Evolutionary conservation across 2,888 invertebrate species (phyloP), one percentile per base, ranked within the genome.

Genomic region (Drosophila antonietae): DNA sequence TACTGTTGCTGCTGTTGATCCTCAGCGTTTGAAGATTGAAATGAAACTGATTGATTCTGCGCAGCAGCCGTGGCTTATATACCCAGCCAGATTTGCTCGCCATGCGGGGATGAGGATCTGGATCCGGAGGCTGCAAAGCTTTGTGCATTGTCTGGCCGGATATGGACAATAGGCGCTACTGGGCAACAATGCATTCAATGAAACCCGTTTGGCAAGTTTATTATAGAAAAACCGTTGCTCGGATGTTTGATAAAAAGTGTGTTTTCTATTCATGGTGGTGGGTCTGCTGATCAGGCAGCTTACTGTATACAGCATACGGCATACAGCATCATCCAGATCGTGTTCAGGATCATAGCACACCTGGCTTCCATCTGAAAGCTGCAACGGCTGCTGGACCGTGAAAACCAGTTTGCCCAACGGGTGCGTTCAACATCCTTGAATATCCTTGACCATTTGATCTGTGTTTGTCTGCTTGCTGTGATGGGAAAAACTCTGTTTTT

Each of bases 371-470:
- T 28, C 39, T 49, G 47, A 78, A 88, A 87, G 89, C 83, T 87
- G 78, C 80, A 74, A 51, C 65, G 75, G 78, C 70, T 80, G 71
- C 85, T 79, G 89, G 80, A 88, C 87, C 88, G 66, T 9, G 23
- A 77, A 83, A 75, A 80, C 78, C 51, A 60, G 80, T 74, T 73
- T 67, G 47, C 31, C 43, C 58, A 63, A 64, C 52, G 64, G 52
- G 56, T 65, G 57, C 66, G 70, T 57, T 68, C 70, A 72, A 75
- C 78, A 81, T 85, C 77, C 84, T 79, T 72, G 75, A 64, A 70
- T 81, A 90, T 89, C 91, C 91, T 91, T 91, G 91, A 91, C 91
- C 91, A 89, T 90, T 88, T 91, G 91, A 91, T 87, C 90, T 81
- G 80, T 76, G 78, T 72, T 76, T 78, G 78, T 87, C 73, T 75